Evolutionary conservation across 2,888 invertebrate species (phyloP), one percentile per base, ranked within the genome.

Genomic region (Tridacna crocea): DNA sequence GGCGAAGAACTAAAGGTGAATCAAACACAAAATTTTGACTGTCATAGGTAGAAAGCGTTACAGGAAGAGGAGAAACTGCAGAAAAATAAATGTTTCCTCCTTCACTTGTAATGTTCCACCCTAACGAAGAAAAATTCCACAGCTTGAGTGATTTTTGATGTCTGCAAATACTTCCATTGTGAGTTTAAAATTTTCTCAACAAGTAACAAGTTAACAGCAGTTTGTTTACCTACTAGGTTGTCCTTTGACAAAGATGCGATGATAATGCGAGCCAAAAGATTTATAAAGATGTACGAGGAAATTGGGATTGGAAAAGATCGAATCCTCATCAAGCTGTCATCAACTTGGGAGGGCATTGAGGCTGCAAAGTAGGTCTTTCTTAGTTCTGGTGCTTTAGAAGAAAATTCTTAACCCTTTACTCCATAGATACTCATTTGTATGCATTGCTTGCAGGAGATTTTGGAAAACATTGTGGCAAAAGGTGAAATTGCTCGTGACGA

Each of bases 261-360:
- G 93, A 96, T 99, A 90, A 95, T 96, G 15, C 99, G 98, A 94
- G 99, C 99, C 6, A 96, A 96, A 77, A 97, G 97, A 92, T 95
- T 99, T 66, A 99, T 99, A 90, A 95, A 96, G 77, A 95, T 99
- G 92, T 99, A 99, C 95, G 96, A 97, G 92, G 97, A 98, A 83
- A 96, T 97, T 92, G 99, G 99, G 10, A 97, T 99, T 77, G 76
- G 75, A 77, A 99, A 98, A 94, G 98, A 99, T 22, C 96, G 99
- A 77, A 97, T 99, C 93, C 96, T 99, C 26, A 99, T 99, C 88
- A 99, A 99, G 95, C 95, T 99, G 88, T 98, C 99, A 0, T 98
- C 99, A 0, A 99, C 99, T 0, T 99, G 99, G 99, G 99, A 99
- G 95, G 99, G 99, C 47, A 99, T 99, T 87, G 98, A 99, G 95